Evolutionary conservation across 2,888 invertebrate species (phyloP), one percentile per base, ranked within the genome.

Genomic region (Linnaemya tessellans): DNA sequence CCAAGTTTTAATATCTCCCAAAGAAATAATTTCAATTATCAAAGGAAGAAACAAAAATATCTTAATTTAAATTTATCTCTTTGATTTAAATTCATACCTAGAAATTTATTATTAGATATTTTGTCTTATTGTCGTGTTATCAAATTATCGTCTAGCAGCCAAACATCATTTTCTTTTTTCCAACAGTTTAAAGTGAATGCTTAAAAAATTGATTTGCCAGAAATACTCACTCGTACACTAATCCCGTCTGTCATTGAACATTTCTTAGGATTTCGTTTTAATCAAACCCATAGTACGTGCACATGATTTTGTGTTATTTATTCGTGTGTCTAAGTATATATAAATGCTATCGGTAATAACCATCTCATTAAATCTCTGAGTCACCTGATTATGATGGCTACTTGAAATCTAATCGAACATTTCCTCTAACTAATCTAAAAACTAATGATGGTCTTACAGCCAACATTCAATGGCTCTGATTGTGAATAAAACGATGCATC

Each of bases 391-490:
- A 82, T 82, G 82, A 84, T 79, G 71, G 84, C 81, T 79, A 81
- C 78, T 78, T 79, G 74, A 81, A 70, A 71, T 70, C 86, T 81
- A 84, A 86, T 86, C 86, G 86, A 84, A 86, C 86, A 86, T 86
- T 86, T 84, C 84, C 86, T 79, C 78, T 65, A 84, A 78, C 84
- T 84, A 84, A 84, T 84, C 84, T 80, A 71, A 73, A 80, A 80
- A 78, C 80, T 73, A 78, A 84, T 81, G 77, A 84, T 78, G 80
- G 84, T 78, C 78, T 84, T 81, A 84, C 77, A 84, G 62, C 38
- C 54, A 70, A 73, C 81, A 73, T 75, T n/a, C 25, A 74, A 58
- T 60, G 49, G 58, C 58, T 41, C 30, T 58, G 68, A 54, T 30
- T 54, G 54, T 43, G 43, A 43, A 41, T 64, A 22, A 51, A 62